Evolutionary conservation across 2,113 vertebrate species (phyloP), one percentile per base, ranked within the genome.

Genomic region (Hippocampus guttulatus): DNA sequence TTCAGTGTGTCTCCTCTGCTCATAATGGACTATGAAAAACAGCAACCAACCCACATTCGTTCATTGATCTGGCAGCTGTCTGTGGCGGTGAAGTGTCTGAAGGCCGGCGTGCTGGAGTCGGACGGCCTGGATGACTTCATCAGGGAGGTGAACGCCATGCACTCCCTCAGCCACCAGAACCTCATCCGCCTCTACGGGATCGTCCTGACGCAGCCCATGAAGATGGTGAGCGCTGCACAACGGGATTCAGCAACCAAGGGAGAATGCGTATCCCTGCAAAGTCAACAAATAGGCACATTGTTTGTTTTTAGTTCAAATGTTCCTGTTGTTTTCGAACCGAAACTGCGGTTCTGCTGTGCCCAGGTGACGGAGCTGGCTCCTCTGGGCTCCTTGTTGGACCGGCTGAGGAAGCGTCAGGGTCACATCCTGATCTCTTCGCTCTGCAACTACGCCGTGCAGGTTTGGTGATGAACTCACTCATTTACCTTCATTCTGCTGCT

Each of bases 171-270:
- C 87, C 97, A 99, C 84, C 92, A 92, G 77, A 99, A 98, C 91
- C 95, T 99, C 69, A 98, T 99, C 77, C 95, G 95, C 14, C 93
- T 99, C 8, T 95, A 98, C 0, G 97, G 97, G 0, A 93, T 98
- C 60, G 95, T 98, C 69, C 96, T 99, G 76, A 98, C 96, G 0
- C 96, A 96, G 49, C 97, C 97, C 57, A 99, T 99, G 97, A 99
- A 98, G 90, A 99, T 99, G 96, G 96, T 97, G 87, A 94, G 87
- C 47, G 15, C 20, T 57, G n/a, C 27, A 18, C 20, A 38, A 38
- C 5, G 33, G 33, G 33, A 38, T 38, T 38, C 33, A 5, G 33
- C 33, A 38, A 38, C 5, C 33, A 6, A 38, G 5, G 33, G 33
- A 2, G 33, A 38, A 38, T 2, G 33, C 33, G 6, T 38, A 38